phyloP scores from a whole-genome alignment of 2,888 invertebrate genomes.

The Gortyna flavago region DNA sequence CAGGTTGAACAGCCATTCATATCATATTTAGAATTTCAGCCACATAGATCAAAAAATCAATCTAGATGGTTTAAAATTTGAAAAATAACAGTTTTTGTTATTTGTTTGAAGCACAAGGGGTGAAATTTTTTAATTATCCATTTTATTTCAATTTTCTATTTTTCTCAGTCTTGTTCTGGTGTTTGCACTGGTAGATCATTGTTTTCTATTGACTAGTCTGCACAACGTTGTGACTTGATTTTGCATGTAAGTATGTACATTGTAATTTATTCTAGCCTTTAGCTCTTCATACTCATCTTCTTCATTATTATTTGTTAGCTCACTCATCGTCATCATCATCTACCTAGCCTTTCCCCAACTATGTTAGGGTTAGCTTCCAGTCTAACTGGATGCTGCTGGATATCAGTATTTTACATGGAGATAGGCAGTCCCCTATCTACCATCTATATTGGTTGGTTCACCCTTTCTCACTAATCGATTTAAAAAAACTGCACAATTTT shows the following conservation, averaged over 20 bases:
- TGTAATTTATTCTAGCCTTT: not conserved
- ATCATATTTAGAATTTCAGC: constrained; percentile 66
- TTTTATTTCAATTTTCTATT: constrained; percentile 69
- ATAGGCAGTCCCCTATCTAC: no score
- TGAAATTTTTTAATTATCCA: constrained; percentile 76
- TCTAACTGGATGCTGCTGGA: not conserved
- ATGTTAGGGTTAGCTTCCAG: not conserved
- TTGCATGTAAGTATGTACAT: constrained; percentile 55
- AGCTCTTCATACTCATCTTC: not conserved
- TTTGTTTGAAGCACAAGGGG: constrained; percentile 76
- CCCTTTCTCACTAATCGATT: not conserved
- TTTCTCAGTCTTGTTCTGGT: constrained; percentile 60
- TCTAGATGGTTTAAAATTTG: constrained; percentile 76
- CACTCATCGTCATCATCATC: not conserved
- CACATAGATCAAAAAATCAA: constrained; percentile 75
- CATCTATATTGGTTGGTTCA: not conserved
- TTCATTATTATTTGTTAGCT: no score
- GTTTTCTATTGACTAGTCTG: constrained; percentile 38
- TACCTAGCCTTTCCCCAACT: not conserved
- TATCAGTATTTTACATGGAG: not conserved
- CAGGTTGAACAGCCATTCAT: constrained; percentile 14
- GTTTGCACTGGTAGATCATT: constrained; percentile 39
- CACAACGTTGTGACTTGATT: not conserved
- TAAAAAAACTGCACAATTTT: not conserved
- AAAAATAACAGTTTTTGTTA: constrained; percentile 81